Evolutionary conservation across 2,113 vertebrate species (phyloP).

Genomic region (Psophia crepitans): DNA sequence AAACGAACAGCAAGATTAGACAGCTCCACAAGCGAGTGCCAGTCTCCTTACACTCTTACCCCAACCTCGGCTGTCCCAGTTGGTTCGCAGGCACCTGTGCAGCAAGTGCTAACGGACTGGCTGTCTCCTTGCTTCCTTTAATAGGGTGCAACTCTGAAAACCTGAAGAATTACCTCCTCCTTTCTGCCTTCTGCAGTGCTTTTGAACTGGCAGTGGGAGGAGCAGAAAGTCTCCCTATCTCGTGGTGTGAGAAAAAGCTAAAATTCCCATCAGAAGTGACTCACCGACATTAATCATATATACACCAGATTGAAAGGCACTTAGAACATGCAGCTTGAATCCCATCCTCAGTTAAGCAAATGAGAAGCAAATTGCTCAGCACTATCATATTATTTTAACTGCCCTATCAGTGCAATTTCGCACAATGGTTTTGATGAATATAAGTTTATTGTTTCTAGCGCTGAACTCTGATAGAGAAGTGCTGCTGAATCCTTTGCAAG

Average conservation of each 20-base stretch:
- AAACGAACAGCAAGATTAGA: neutral
- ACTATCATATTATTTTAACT: neutral
- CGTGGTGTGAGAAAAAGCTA: neutral
- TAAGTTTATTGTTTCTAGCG: neutral
- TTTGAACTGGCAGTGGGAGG: slow-evolving; percentile 36
- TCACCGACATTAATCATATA: slow-evolving; percentile 55
- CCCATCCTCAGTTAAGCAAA: slow-evolving; percentile 10
- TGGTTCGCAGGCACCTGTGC: neutral
- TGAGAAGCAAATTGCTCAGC: slow-evolving; percentile 16
- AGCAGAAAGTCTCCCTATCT: slow-evolving; percentile 11
- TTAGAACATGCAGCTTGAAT: neutral
- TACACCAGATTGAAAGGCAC: slow-evolving; percentile 42
- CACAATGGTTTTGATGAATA: slow-evolving; percentile 5
- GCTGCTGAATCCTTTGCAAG: neutral
- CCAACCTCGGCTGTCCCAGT: neutral
- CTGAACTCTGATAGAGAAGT: neutral
- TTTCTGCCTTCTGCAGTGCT: neutral
- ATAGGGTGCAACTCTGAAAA: neutral
- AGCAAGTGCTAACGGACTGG: neutral
- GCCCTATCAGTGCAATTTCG: neutral
- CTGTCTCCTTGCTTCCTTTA: neutral
- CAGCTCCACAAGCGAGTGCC: neutral
- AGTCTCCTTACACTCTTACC: slow-evolving; percentile 35
- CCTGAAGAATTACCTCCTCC: neutral
- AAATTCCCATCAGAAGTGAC: slow-evolving; percentile 53